These are phyloP conservation scores for Ctenopoma multispine DNA, from an alignment of 2,797 vertebrate genomes.

Conservation along the genomic window DNA sequence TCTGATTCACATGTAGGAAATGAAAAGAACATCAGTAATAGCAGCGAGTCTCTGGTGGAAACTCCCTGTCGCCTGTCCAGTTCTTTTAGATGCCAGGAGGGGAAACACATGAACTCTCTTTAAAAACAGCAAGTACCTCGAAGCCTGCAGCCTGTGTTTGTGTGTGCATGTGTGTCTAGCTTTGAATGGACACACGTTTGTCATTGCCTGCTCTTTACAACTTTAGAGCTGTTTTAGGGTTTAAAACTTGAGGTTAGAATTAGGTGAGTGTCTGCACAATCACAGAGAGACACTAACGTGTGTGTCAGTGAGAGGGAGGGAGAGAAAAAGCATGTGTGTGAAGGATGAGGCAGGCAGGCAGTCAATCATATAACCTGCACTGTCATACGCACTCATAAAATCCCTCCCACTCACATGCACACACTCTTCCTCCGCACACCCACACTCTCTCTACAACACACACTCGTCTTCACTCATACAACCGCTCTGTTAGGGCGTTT, in stretches of 20 bases:
- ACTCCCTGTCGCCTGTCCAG: slow-evolving; percentile 44
- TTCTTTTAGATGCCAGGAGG: slow-evolving; percentile 38
- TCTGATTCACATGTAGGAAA: slow-evolving; percentile 33
- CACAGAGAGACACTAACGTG: background rate
- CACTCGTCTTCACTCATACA: slow-evolving; percentile 1
- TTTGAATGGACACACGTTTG: too few species aligned
- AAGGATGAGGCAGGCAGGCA: slow-evolving; percentile 20
- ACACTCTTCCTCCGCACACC: slow-evolving; percentile 1
- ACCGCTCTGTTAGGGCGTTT: slow-evolving; percentile 59
- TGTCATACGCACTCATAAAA: slow-evolving; percentile 53
- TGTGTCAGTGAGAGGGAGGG: slow-evolving; percentile 7
- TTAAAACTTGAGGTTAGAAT: too few species aligned
- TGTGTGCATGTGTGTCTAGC: slow-evolving; percentile 6
- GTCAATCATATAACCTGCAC: slow-evolving; percentile 55
- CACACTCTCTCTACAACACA: slow-evolving; percentile 15
- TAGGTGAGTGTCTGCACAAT: too few species aligned
- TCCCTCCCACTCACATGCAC: slow-evolving; percentile 24
- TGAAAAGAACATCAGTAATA: slow-evolving; percentile 9
- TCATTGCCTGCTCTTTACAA: too few species aligned
- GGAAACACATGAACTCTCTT: slow-evolving; percentile 47
- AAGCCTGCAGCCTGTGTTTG: slow-evolving; percentile 21
- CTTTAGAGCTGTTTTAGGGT: too few species aligned
- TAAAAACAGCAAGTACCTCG: slow-evolving; percentile 37
- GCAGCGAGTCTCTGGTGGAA: slow-evolving; percentile 37
- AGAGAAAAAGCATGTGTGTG: slow-evolving; percentile 7